Evolutionary conservation across 2,113 vertebrate species (phyloP).

Genomic region (Hystrix cristata): DNA sequence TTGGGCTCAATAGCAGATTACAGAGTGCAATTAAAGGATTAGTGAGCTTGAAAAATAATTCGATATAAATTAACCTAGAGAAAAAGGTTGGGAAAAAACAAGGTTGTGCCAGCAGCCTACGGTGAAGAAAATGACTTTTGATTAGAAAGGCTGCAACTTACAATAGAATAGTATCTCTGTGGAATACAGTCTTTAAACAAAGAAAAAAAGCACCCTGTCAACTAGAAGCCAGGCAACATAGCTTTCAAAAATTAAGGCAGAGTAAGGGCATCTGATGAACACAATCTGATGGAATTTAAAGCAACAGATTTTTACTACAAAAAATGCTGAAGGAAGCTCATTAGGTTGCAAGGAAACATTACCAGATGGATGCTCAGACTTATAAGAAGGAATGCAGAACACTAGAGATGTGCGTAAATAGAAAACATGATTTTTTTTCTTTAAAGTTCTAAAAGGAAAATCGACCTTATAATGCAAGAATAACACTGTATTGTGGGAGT

Average conservation of each 20-base stretch:
- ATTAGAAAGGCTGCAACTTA: not conserved
- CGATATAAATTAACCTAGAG: not conserved
- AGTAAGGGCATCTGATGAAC: not conserved
- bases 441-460: not conserved
- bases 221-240: not conserved
- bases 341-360: not conserved
- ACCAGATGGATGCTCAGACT: constrained; percentile 12
- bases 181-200: not conserved
- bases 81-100: not conserved
- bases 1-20: not conserved
- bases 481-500: not conserved
- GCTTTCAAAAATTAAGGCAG: constrained; percentile 29
- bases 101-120: not conserved
- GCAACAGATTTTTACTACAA: constrained; percentile 22
- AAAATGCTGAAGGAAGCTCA: not conserved
- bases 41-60: not conserved
- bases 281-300: not conserved
- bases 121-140: not conserved
- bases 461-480: not conserved
- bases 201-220: not conserved
- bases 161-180: not conserved
- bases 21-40: not conserved
- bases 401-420: not conserved
- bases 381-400: not conserved
- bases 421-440: not conserved